Evolutionary conservation across 2,888 invertebrate genomes (phyloP), one percentile per base, ranked within the genome.

Genomic region (Aphidoletes aphidimyza): DNA sequence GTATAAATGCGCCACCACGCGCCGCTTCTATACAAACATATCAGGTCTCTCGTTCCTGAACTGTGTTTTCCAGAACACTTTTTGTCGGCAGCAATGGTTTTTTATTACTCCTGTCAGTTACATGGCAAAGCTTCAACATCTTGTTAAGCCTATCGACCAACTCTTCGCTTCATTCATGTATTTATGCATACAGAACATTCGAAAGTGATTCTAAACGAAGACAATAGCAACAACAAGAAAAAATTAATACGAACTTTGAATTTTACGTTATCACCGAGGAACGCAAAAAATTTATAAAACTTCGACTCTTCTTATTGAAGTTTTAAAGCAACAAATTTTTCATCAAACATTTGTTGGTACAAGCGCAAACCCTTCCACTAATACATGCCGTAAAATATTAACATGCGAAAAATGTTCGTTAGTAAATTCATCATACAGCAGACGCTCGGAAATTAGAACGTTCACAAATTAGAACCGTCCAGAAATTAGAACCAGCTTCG

Each of bases 391-490:
- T n/a, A 36, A 8, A 11, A n/a, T 81, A 81, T 36, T 22, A 37
- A 37, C 81, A 37, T 81, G 37, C n/a, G 37, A 22, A 22, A n/a
- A 81, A 81, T 36, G 37, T 37, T 81, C 37, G 22, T 37, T 37
- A 37, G 81, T 81, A 37, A 81, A 81, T 81, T 81, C 26, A 37
- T 81, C 81, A 81, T 81, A n/a, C 37, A 37, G 37, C n/a, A 22
- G 11, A n/a, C n/a, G n/a, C n/a, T n/a, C 45, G 14, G 8, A 45
- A 45, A 45, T 45, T 14, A 45, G 45, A 45, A 45, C 45, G 45
- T 45, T 45, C 45, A 14, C 8, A n/a, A n/a, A n/a, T n/a, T n/a
- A n/a, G n/a, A n/a, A n/a, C n/a, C n/a, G n/a, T n/a, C n/a, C n/a
- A n/a, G n/a, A n/a, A n/a, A n/a, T n/a, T n/a, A n/a, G n/a, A n/a